phyloP scores from a whole-genome alignment of 2,888 invertebrate species.

The Automeris io region DNA sequence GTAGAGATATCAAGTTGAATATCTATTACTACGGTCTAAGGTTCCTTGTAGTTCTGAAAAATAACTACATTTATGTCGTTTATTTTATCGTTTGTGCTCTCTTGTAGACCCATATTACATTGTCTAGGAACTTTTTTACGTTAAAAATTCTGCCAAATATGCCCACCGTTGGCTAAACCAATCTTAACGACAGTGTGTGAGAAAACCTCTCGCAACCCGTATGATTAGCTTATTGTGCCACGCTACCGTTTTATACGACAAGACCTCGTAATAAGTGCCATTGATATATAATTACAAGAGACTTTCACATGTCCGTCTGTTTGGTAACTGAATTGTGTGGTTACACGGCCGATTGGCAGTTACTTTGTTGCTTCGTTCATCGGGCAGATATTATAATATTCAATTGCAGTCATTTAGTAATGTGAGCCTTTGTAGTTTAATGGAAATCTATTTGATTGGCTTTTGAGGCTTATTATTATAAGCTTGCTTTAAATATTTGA shows the following conservation, averaged over 20 bases:
- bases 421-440: slow-evolving; percentile 2
- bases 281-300: slow-evolving; percentile 50
- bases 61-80: too few species aligned
- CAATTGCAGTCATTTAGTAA: not conserved
- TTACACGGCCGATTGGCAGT: slow-evolving; percentile 8
- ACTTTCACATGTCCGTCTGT: slow-evolving; percentile 25
- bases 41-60: too few species aligned
- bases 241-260: slow-evolving; percentile 67
- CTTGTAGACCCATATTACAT: too few species aligned
- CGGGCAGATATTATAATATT: not conserved
- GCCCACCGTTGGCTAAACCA: not conserved
- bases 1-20: too few species aligned
- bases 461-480: too few species aligned
- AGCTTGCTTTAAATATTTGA: too few species aligned
- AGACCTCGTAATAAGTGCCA: slow-evolving; percentile 53
- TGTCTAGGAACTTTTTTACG: too few species aligned
- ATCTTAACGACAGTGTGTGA: slow-evolving; percentile 26
- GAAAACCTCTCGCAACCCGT: slow-evolving; percentile 37
- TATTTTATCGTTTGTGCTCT: too few species aligned
- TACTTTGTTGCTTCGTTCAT: not conserved
- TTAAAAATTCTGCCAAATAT: too few species aligned
- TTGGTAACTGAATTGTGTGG: slow-evolving; percentile 29
- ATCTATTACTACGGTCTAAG: too few species aligned
- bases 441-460: not conserved
- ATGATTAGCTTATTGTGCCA: slow-evolving; percentile 66